Conservation (phyloP, 2,888 invertebrate species). For the Epistrophella euchroma region DNA sequence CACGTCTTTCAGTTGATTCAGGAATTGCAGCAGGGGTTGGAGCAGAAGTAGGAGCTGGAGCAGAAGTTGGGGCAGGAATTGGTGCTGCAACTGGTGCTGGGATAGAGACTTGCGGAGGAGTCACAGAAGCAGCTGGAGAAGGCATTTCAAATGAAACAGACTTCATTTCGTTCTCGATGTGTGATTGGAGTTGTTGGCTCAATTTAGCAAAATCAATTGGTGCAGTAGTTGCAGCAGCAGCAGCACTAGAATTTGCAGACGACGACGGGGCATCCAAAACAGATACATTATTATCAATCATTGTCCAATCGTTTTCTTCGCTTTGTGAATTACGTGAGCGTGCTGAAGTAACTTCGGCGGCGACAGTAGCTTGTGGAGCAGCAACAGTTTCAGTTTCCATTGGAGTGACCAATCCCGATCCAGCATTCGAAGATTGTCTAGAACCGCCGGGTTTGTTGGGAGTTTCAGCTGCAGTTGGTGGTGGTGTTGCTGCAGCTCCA, state of each 20-base stretch:
- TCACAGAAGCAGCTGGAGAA: constrained; percentile 50
- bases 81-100: constrained; percentile 3
- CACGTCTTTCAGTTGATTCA: constrained; percentile 76
- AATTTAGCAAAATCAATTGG: constrained; percentile 78
- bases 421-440: constrained; percentile 43
- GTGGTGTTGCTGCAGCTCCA: constrained; percentile 34
- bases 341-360: constrained; percentile 18
- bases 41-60: not conserved
- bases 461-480: constrained; percentile 45
- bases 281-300: constrained; percentile 79
- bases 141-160: constrained; percentile 37
- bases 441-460: constrained; percentile 3
- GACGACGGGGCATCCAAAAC: constrained; percentile 30
- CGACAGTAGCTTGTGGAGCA: constrained; percentile 12
- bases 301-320: constrained; percentile 81
- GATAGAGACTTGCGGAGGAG: constrained; percentile 62
- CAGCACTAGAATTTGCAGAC: constrained; percentile 14
- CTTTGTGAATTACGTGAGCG: constrained; percentile 77
- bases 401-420: constrained; percentile 45
- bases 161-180: constrained; percentile 78
- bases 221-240: constrained; percentile 37
- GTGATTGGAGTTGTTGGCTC: constrained; percentile 79
- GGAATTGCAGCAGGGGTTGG: constrained; percentile 8
- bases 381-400: constrained; percentile 49
- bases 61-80: not conserved